A percentile compares a stretch with the other conserved stretches of the same genome.
Conservation (phyloP, 2,888 invertebrate genomes). For the Thera britannica region DNA sequence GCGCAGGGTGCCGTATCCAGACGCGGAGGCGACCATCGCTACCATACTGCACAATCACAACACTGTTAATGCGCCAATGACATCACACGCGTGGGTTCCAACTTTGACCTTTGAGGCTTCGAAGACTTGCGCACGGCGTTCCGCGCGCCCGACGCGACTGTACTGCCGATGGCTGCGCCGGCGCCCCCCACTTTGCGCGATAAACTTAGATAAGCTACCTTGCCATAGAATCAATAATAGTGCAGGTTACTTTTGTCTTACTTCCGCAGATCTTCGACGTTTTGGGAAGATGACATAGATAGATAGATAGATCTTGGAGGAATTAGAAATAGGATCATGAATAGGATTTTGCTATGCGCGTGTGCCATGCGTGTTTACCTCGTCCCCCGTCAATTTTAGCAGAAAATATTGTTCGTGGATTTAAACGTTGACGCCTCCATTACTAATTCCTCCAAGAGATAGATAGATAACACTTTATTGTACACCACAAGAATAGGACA, state of each 20-base stretch:
- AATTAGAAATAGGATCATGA: too few species aligned
- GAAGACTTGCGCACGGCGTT: conserved; percentile 67
- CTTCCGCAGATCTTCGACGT: conserved; percentile 41
- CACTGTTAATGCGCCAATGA: conserved; percentile 60
- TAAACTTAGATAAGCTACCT: conserved; percentile 59
- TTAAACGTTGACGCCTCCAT: too few species aligned
- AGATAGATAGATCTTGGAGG: too few species aligned
- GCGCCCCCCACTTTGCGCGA: conserved; percentile 49
- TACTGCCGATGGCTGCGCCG: conserved; percentile 50
- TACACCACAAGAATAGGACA: too few species aligned
- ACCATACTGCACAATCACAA: conserved; percentile 76
- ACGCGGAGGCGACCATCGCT: conserved; percentile 81
- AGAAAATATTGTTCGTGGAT: too few species aligned
- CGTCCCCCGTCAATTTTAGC: too few species aligned
- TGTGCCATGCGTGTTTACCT: too few species aligned
- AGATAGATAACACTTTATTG: too few species aligned
- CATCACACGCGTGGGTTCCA: conserved; percentile 68
- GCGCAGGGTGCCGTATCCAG: conserved; percentile 81
- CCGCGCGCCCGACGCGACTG: conserved; percentile 52
- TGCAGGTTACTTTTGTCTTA: conserved; percentile 42
- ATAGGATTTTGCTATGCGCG: too few species aligned
- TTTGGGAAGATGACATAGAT: conserved; percentile 12
- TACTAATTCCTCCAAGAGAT: too few species aligned
- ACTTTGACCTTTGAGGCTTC: conserved; percentile 3
- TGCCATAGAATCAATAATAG: conserved; percentile 19